Evolutionary conservation across 2,113 vertebrate species (phyloP), one percentile per base, ranked within the genome.

Genomic region (Notarius quadriscutis): DNA sequence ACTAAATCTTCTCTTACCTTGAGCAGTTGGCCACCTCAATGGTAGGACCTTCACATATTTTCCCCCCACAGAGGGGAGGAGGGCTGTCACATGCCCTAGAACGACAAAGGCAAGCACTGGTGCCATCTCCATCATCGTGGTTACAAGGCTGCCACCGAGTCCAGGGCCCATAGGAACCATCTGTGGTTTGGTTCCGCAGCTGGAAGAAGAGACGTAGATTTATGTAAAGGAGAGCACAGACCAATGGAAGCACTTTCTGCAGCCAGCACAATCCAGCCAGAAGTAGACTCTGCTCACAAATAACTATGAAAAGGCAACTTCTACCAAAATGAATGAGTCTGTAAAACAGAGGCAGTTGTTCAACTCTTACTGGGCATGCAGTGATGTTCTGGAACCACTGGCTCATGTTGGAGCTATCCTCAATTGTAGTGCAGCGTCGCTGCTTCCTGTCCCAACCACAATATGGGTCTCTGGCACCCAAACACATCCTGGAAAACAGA

Each of bases 301-400:
- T 58, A 41, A 62, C 41, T 22, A 75, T 55, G 14, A 65, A 87
- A 27, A 67, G 79, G 15, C 78, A 60, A 60, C 50, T 81, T 65
- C 25, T n/a, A 79, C 25, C 41, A 55, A 86, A 78, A 65, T 2
- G 71, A 86, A 17, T 30, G 15, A 63, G 48, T n/a, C 74, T 65
- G 62, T 74, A 60, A 87, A 82, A 75, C 87, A 87, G 87, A 72
- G 86, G 69, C 81, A 84, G 41, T 50, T 27, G 18, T 25, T 55
- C 41, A 25, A 15, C 78, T 92, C 97, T 96, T 95, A 99, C 98
- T 84, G 98, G 98, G 90, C 98, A 99, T 2, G 95, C 94, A 0
- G 97, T 97, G 95, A 99, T 98, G 94, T 99, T 99, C 95, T 99
- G 98, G 86, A 94, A 97, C 98, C 98, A 99, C 88, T 98, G 97